These are phyloP conservation scores for Anas georgica DNA, from an alignment of 2,797 vertebrate species.

Conservation along the genomic window DNA sequence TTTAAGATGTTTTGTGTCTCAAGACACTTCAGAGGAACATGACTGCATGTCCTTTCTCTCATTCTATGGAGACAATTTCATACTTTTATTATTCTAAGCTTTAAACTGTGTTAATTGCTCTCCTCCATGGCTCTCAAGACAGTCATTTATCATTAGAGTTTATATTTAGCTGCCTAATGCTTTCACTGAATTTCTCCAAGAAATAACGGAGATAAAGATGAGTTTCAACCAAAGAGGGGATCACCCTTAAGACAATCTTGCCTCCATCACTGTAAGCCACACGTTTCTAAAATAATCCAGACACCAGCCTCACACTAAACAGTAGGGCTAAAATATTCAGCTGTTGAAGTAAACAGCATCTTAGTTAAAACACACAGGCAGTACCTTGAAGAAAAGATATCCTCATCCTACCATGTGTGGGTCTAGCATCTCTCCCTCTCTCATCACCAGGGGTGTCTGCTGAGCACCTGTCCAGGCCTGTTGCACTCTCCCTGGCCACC, in stretches of 20 bases:
- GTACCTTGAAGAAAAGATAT: neutral
- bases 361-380: neutral
- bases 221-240: neutral
- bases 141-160: neutral
- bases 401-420: accelerated
- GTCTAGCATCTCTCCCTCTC: accelerated
- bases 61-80: neutral
- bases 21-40: neutral
- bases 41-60: accelerated
- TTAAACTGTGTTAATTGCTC: neutral
- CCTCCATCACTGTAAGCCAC: neutral
- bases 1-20: neutral
- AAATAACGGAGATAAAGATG: neutral
- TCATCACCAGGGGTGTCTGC: accelerated
- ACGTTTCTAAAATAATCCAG: neutral
- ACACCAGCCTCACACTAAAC: neutral
- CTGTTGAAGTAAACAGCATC: neutral
- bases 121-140: neutral
- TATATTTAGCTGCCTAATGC: neutral
- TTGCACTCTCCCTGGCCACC: neutral
- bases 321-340: neutral
- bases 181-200: neutral
- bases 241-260: accelerated
- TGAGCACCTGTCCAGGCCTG: accelerated
- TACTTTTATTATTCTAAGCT: neutral